Evolutionary conservation across 2,888 invertebrate genomes (phyloP).

Genomic region (Archips crataeganus): DNA sequence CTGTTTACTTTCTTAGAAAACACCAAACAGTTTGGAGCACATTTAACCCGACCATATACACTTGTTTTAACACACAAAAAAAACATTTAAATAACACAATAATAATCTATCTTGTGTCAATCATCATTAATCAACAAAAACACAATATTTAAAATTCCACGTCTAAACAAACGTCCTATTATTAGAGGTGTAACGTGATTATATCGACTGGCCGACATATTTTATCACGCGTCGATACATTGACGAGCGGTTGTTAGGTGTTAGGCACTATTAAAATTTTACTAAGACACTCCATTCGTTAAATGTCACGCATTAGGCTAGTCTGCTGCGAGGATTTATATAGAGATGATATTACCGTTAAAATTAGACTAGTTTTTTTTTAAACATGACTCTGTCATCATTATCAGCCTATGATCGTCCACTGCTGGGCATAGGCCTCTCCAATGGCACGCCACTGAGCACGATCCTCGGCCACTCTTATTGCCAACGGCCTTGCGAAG

Average conservation of each 20-base stretch:
- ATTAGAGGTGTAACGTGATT: slow-evolving; percentile 13
- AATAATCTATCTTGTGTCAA: not conserved
- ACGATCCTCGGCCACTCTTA: no score
- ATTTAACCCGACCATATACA: no score
- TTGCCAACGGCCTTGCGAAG: no score
- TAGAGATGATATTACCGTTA: slow-evolving; percentile 20
- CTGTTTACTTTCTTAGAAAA: no score
- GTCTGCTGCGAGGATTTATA: slow-evolving; percentile 5
- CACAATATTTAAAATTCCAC: not conserved
- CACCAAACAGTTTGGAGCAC: no score
- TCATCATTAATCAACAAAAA: slow-evolving; percentile 1
- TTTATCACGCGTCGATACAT: slow-evolving; percentile 33
- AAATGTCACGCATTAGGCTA: slow-evolving; percentile 41
- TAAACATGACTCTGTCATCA: no score
- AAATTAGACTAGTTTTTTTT: not conserved
- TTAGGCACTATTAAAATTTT: slow-evolving; percentile 39
- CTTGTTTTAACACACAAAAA: no score
- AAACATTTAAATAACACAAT: no score
- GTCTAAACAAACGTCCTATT: slow-evolving; percentile 7
- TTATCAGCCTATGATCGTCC: no score
- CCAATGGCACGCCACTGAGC: no score
- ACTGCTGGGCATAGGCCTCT: no score
- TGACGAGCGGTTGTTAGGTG: slow-evolving; percentile 35
- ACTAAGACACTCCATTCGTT: slow-evolving; percentile 43
- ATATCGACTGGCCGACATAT: slow-evolving; percentile 23